phyloP scores from a whole-genome alignment of 2,797 vertebrate genomes.

The Graptemys geographica region DNA sequence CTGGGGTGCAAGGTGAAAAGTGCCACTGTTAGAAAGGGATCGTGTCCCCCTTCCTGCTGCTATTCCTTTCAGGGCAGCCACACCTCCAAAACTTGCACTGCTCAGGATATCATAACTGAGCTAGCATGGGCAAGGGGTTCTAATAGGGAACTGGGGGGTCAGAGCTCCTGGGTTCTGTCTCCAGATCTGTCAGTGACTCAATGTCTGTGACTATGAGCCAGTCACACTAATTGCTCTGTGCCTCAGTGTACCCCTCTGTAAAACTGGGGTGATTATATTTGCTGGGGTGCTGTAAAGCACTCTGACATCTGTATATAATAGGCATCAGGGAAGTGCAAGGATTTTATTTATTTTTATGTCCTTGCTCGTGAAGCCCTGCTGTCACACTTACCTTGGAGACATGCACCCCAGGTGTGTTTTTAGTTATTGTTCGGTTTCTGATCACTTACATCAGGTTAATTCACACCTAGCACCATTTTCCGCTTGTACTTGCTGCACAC shows the following conservation, averaged over 20 bases:
- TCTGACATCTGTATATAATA: too few species aligned
- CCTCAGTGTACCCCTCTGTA: neutral
- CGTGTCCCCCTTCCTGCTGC: neutral
- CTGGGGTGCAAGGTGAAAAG: neutral
- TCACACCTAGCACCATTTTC: fast-evolving
- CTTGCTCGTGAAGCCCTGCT: neutral
- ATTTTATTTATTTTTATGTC: neutral
- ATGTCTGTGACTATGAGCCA: neutral
- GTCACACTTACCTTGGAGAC: neutral
- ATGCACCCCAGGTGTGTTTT: neutral
- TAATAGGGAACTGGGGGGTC: neutral
- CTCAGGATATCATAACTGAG: neutral
- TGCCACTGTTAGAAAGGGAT: neutral
- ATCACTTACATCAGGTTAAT: neutral
- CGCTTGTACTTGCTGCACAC: fast-evolving
- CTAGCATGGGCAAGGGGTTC: too few species aligned
- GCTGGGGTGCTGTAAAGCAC: neutral
- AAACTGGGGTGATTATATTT: neutral
- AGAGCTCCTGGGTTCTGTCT: neutral
- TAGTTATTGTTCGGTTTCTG: fast-evolving
- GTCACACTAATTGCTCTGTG: neutral
- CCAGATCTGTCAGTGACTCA: neutral
- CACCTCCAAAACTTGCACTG: neutral
- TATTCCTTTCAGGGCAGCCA: neutral
- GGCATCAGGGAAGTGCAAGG: neutral